Conservation (phyloP, 2,113 vertebrate genomes). For the Pomatorhinus ruficollis region DNA sequence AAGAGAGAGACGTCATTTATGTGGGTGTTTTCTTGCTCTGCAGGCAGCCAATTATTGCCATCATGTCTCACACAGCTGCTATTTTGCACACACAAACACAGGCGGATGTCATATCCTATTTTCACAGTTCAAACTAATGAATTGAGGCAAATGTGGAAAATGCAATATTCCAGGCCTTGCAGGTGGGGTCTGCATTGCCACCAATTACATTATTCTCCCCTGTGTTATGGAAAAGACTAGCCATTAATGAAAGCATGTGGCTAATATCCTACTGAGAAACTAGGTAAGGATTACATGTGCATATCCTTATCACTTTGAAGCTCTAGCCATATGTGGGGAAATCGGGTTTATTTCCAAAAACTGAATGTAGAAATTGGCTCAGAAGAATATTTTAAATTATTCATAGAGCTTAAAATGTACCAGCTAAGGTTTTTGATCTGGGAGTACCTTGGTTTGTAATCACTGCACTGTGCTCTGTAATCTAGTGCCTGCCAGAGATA, state of each 20-base stretch:
- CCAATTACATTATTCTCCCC: neutral
- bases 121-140: neutral
- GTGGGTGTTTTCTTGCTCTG: conserved; percentile 51
- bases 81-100: neutral
- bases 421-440: neutral
- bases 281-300: neutral
- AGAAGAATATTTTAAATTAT: neutral
- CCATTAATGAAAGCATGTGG: neutral
- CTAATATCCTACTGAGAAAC: neutral
- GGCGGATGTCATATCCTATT: conserved; percentile 35
- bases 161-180: neutral
- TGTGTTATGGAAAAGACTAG: neutral
- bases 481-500: neutral
- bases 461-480: neutral
- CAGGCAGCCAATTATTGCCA: conserved; percentile 56
- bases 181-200: neutral
- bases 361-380: neutral
- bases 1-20: neutral
- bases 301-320: neutral
- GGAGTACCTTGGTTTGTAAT: neutral
- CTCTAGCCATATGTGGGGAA: neutral
- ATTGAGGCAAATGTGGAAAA: neutral
- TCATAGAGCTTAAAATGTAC: neutral
- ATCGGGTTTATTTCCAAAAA: neutral
- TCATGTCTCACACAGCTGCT: conserved; percentile 37